Evolutionary conservation across 2,797 vertebrate genomes (phyloP).

Genomic region (Gila robusta): DNA sequence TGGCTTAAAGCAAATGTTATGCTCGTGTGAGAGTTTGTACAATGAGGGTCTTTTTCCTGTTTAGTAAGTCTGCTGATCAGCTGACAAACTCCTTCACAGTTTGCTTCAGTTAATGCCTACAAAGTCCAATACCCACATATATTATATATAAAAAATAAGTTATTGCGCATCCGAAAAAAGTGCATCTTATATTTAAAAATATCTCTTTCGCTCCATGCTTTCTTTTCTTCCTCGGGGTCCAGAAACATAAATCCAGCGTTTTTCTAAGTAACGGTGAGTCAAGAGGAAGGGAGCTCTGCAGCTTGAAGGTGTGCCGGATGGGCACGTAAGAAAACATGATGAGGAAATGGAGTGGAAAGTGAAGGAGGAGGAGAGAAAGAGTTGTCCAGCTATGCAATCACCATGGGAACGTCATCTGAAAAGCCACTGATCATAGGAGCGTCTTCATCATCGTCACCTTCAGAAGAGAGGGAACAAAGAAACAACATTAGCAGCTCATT

Average conservation of each 20-base stretch:
- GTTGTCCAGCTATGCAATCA: conserved; percentile 88
- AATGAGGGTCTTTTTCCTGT: conserved; percentile 63
- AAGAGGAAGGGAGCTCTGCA: conserved; percentile 10
- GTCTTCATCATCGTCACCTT: conserved; percentile 97
- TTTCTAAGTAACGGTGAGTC: conserved; percentile 39
- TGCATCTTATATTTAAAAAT: conserved; percentile 84
- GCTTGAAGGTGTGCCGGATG: conserved; percentile 22
- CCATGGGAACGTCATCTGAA: conserved; percentile 98
- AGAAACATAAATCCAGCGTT: conserved; percentile 53
- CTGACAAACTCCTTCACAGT: conserved; percentile 81
- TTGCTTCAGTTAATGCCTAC: conserved; percentile 72
- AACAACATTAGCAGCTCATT: background rate
- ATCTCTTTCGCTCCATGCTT: conserved; percentile 72
- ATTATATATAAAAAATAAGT: conserved; percentile 86
- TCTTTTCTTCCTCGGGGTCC: conserved; percentile 69
- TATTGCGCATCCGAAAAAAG: conserved; percentile 87
- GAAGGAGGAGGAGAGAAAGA: conserved; percentile 21
- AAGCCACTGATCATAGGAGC: conserved; percentile 98
- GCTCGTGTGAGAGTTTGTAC: conserved; percentile 69
- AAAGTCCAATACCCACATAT: conserved; percentile 65
- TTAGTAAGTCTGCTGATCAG: conserved; percentile 28
- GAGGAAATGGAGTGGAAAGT: conserved; percentile 42
- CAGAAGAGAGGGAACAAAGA: conserved; percentile 47
- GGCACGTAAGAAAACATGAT: conserved; percentile 38
- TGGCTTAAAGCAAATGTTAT: conserved; percentile 74